These are phyloP conservation scores for Bedellia somnulentella DNA, from an alignment of 2,888 invertebrate species.

Conservation along the genomic window DNA sequence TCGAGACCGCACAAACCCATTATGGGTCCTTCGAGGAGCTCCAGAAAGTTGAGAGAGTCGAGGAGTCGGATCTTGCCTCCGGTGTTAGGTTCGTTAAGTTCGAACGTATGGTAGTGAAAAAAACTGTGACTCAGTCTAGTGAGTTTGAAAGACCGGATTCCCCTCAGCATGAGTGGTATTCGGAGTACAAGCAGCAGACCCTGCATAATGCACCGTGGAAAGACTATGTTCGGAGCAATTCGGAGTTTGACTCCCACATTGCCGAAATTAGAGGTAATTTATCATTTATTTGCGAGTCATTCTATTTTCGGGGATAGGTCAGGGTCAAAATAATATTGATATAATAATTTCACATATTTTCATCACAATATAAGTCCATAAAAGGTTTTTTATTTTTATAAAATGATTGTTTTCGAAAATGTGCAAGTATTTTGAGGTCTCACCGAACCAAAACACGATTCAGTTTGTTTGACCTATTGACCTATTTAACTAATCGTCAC, in stretches of 20 bases:
- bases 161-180: constrained; percentile 49
- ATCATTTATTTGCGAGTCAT: too few species aligned
- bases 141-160: constrained; percentile 42
- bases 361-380: too few species aligned
- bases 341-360: too few species aligned
- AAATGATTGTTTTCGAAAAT: too few species aligned
- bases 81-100: constrained; percentile 71
- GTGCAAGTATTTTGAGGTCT: too few species aligned
- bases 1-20: constrained; percentile 47
- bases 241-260: constrained; percentile 86
- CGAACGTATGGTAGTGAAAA: constrained; percentile 69
- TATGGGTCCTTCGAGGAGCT: constrained; percentile 32
- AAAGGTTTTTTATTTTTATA: too few species aligned
- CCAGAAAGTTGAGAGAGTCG: constrained; percentile 37
- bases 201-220: constrained; percentile 69
- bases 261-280: constrained; percentile 81
- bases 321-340: too few species aligned
- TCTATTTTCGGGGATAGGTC: too few species aligned
- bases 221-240: constrained; percentile 75
- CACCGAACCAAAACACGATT: too few species aligned
- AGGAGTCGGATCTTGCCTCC: constrained; percentile 66
- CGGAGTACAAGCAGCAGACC: constrained; percentile 49
- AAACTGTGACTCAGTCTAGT: constrained; percentile 58
- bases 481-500: too few species aligned
- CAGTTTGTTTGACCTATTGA: too few species aligned